Evolutionary conservation across 2,888 invertebrate genomes (phyloP), one percentile per base, ranked within the genome.

Genomic region (Eupeodes luniger): DNA sequence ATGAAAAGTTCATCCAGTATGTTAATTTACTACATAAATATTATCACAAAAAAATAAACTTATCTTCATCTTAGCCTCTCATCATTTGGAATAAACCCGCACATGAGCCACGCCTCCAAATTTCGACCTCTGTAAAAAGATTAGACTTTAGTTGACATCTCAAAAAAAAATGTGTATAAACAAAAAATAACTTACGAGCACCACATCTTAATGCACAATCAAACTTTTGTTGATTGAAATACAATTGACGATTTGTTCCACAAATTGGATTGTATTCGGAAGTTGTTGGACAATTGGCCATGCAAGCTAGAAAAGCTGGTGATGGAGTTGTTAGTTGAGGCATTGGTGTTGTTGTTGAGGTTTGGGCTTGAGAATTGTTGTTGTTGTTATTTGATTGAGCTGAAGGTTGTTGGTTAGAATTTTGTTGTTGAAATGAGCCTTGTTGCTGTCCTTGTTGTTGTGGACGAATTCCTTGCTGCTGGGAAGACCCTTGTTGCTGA

Each of bases 251-350:
- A 85, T 93, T 92, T 61, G 91, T 92, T 14, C 92, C 93, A 85
- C 93, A 93, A 70, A 93, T 91, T 1, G 93, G 93, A 91, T 92
- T 93, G 51, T 93, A 93, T 81, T 93, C 92, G 0, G 92, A 81
- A 0, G 93, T 93, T 0, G 93, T 92, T 5, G 91, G 92, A 72
- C 93, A 93, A n/a, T 88, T 89, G 12, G 89, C 90, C 49, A 91
- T 91, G 81, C 93, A 93, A 4, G 89, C 75, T 0, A 92, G 76
- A 59, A 92, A 93, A 19, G 90, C 75, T 4, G 90, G 91, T 0
- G 91, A 90, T 3, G 91, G 87, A 0, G 92, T 90, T 9, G 91
- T 89, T 0, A 77, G 40, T 0, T n/a, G 27, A 1, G 92, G 92
- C 0, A 90, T 79, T 59, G 92, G 89, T 0, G 91, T 91, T 5